Evolutionary conservation across 2,888 invertebrate genomes (phyloP), one percentile per base, ranked within the genome.

Genomic region (Cloeon dipterum): DNA sequence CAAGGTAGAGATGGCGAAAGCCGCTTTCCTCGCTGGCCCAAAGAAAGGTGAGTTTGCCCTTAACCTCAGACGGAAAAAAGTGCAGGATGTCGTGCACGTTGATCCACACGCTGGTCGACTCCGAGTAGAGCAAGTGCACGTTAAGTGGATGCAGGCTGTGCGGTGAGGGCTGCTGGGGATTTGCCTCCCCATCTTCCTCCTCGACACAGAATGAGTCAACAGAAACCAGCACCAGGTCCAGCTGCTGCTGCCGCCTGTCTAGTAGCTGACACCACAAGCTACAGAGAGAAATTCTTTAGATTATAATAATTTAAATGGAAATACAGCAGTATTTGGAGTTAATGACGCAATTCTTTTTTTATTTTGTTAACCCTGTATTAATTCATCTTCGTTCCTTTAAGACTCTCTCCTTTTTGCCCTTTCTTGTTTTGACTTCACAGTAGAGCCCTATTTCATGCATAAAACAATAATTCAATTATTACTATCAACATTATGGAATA

Each of bases 21-120:
- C 89, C 89, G 0, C 77, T 76, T 53, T 86, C 82, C 58, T 94
- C 93, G 26, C 82, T 85, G 1, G 85, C 85, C 88, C 89, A 93
- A 35, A 94, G 65, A 56, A 91, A 89, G 40, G 57, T 54, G 25
- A 46, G 51, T 41, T 59, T 55, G 38, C 55, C 54, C 14, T 55
- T 50, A 10, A 52, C 53, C 47, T n/a, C 46, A 26, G 66, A 59
- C 5, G 77, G 74, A 42, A 89, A 61, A 56, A 91, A 89, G 54
- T 85, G 67, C 0, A 93, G 59, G 41, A 89, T 66, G 53, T 93
- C 89, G 54, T 91, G 53, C 2, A 91, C 81, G 58, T 93, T 91
- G 41, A 93, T 73, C 93, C 93, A 93, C n/a, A 83, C 70, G 40
- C 73, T 68, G 0, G 82, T 73, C 41, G 59, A 60, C 47, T 74